These are phyloP conservation scores for Eristalis pertinax DNA, from an alignment of 2,888 invertebrate species.

Conservation along the genomic window DNA sequence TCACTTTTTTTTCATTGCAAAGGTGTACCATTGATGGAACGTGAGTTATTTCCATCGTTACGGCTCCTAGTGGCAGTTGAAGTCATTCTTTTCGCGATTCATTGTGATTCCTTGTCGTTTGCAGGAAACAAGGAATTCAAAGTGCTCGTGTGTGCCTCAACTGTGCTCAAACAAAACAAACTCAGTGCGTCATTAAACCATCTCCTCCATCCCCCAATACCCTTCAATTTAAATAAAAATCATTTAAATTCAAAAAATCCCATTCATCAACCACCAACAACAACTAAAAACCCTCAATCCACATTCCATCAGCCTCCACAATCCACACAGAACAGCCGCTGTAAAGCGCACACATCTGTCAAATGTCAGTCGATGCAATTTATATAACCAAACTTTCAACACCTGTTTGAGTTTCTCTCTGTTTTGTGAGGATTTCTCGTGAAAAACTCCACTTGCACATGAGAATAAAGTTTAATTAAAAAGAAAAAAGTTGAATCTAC, in stretches of 20 bases:
- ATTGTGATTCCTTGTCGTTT: neutral
- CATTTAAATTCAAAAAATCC: neutral
- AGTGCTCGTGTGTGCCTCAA: neutral
- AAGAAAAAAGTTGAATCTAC: conserved; percentile 3
- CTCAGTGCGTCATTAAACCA: no score
- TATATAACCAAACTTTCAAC: conserved; percentile 54
- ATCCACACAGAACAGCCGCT: conserved; percentile 53
- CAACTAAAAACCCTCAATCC: neutral
- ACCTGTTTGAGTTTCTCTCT: conserved; percentile 52
- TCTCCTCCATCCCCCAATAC: no score
- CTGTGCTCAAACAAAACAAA: no score
- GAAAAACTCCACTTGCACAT: neutral
- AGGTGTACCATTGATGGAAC: no score
- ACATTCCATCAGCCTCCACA: neutral
- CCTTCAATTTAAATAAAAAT: neutral
- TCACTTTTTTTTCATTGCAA: conserved; percentile 25
- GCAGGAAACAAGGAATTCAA: neutral
- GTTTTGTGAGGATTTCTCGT: conserved; percentile 18
- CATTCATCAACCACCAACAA: neutral
- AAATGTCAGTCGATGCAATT: conserved; percentile 16
- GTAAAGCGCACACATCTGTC: conserved; percentile 16
- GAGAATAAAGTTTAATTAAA: neutral
- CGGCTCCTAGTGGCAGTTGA: no score
- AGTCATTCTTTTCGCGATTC: neutral
- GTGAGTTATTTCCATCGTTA: no score